phyloP scores from a whole-genome alignment of 2,888 invertebrate species.

The Pseudoips prasinana region DNA sequence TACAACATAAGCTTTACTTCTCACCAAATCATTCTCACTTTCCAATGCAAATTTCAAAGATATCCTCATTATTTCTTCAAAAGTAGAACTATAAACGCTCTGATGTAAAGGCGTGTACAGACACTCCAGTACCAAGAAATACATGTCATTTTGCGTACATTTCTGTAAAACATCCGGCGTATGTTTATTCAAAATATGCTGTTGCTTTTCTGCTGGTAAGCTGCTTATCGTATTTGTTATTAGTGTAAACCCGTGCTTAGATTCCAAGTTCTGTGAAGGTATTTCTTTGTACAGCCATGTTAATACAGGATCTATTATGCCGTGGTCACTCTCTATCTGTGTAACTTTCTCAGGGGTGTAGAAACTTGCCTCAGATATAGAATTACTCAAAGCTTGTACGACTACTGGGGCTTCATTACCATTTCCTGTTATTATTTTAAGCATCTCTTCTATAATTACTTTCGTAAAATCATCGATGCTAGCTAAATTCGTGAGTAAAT shows the following conservation, averaged over 20 bases:
- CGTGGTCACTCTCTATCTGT: constrained; percentile 70
- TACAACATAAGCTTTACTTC: constrained; percentile 69
- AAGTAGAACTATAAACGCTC: constrained; percentile 52
- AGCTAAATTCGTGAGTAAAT: constrained; percentile 68
- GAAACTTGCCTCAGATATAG: constrained; percentile 56
- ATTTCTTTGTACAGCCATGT: constrained; percentile 60
- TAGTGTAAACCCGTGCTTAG: constrained; percentile 50
- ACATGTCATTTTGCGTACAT: constrained; percentile 46
- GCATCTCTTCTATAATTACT: constrained; percentile 67
- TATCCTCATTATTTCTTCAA: constrained; percentile 55
- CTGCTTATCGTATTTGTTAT: constrained; percentile 62
- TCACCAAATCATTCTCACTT: constrained; percentile 49
- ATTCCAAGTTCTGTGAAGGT: constrained; percentile 37
- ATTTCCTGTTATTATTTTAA: constrained; percentile 50
- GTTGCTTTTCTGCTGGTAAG: constrained; percentile 57
- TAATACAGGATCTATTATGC: constrained; percentile 61
- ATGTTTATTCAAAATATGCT: constrained; percentile 46
- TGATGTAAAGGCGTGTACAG: constrained; percentile 73
- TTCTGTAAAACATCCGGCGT: constrained; percentile 46
- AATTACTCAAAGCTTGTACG: constrained; percentile 55
- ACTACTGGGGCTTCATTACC: constrained; percentile 53
- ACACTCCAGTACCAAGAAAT: constrained; percentile 73
- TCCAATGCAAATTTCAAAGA: constrained; percentile 58
- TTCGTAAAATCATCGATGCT: constrained; percentile 74
- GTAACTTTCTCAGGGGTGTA: constrained; percentile 58